Conservation (phyloP, 1,140 invertebrate species). For the Magallana angulata region DNA sequence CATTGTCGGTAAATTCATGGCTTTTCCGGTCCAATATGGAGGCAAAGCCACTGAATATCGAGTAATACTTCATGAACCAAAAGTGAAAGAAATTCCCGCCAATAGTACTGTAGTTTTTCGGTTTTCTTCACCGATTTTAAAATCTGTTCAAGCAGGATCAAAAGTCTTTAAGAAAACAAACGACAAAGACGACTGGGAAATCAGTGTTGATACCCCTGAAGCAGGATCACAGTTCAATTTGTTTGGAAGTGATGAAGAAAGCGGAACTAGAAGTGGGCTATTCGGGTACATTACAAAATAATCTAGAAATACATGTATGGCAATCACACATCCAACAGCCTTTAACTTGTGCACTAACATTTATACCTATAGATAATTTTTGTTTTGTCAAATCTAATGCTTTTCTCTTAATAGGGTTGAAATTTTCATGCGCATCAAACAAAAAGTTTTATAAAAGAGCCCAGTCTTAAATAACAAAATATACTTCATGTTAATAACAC, state of each 20-base stretch:
- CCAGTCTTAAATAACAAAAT: too few species aligned
- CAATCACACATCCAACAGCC: too few species aligned
- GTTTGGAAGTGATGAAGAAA: conserved; percentile 26
- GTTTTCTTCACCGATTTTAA: conserved; percentile 27
- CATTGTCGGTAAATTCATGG: neutral
- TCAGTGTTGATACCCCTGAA: conserved; percentile 5
- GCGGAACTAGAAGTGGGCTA: neutral
- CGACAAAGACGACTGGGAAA: conserved; percentile 2
- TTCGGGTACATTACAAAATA: neutral
- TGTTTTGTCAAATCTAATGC: too few species aligned
- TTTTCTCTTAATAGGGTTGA: too few species aligned
- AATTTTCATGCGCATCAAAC: too few species aligned
- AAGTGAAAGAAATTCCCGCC: conserved; percentile 35
- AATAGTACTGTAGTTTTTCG: conserved; percentile 35
- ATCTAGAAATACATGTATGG: too few species aligned
- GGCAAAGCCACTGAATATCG: neutral
- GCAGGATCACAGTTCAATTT: conserved; percentile 12
- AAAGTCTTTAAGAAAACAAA: conserved; percentile 7
- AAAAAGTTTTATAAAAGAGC: too few species aligned
- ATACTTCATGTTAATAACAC: too few species aligned
- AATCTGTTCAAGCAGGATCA: neutral
- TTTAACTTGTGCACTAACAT: too few species aligned
- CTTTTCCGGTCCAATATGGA: neutral
- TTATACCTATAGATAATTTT: too few species aligned
- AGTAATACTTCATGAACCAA: conserved; percentile 30